Base-by-base conservation (phyloP, 2,888 invertebrate genomes). In the Chelonus formosanus region DNA sequence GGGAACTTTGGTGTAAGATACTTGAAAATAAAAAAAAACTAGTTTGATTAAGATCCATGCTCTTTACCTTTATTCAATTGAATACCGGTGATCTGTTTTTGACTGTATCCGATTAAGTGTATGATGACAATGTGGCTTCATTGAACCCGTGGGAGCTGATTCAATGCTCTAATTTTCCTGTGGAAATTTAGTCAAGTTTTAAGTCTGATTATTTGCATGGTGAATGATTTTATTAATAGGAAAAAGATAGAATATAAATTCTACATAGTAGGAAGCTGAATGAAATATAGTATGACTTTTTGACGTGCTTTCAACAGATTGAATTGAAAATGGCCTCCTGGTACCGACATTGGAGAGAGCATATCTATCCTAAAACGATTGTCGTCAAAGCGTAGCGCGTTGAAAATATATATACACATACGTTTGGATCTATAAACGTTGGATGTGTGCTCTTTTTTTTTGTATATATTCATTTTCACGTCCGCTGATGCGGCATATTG, bases 221-320 rank as follows among this genome's bases (percentile, higher is more conserved):
- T 20, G 20, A 20, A 20, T 20, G 20, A 20, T 20, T 20, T 53
- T n/a, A 53, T 68, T 65, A 56, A 68, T 67, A 53, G 52, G 6
- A 40, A 40, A 40, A 6, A 40, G 4, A 40, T 40, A 40, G 40
- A 40, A 40, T 40, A 40, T 40, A 40, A 40, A 40, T 40, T 40
- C 6, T 6, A 40, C 40, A 40, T 40, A 40, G 5, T 40, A 4
- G 40, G 40, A 4, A 6, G 40, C 40, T 40, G 40, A 40, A 76
- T 80, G 79, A 80, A 80, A 81, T 80, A 81, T 80, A 78, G 76
- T 79, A 75, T 75, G 79, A 81, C 79, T 82, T 81, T 81, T 82
- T 80, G 81, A 81, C 81, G 81, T 69, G 82, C 75, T 78, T 81
- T 78, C 79, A 81, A 82, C 81, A 79, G 80, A 81, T 80, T 80